A percentile compares a stretch with the other conserved stretches of the same genome.
Conservation (phyloP, 2,888 invertebrate genomes). For the Thereva nobilitata region DNA sequence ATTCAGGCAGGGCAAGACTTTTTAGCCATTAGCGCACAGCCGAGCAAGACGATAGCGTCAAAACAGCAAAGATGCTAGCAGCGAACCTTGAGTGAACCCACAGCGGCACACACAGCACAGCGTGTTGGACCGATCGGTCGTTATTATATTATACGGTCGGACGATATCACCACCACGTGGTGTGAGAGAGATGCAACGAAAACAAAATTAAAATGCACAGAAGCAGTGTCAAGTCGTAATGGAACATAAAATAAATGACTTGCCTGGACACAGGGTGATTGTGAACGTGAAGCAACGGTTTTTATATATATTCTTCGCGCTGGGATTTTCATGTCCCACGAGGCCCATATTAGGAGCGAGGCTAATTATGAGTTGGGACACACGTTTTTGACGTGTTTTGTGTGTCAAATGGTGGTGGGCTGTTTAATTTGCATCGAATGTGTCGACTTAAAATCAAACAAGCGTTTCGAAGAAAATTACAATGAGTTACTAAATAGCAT, state of each 20-base stretch:
- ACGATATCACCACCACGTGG: conserved; percentile 22
- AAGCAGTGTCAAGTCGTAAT: conserved; percentile 36
- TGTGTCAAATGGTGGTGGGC: conserved; percentile 19
- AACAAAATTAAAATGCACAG: conserved; percentile 40
- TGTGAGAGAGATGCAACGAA: conserved; percentile 35
- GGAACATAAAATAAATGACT: conserved; percentile 36
- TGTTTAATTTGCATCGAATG: conserved; percentile 27
- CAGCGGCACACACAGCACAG: not conserved
- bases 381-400: conserved; percentile 19
- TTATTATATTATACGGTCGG: not conserved
- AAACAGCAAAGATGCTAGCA: not conserved
- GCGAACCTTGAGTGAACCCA: not conserved
- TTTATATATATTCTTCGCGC: conserved; percentile 6
- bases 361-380: conserved; percentile 34
- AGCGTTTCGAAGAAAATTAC: too few relatives aligned
- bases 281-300: conserved; percentile 24
- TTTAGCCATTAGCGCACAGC: conserved; percentile 8
- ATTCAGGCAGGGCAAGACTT: conserved; percentile 32
- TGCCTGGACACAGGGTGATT: conserved; percentile 29
- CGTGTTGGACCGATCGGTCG: not conserved
- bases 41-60: conserved; percentile 2
- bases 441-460: not conserved
- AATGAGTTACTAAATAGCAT: too few relatives aligned
- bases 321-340: conserved; percentile 14
- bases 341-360: conserved; percentile 27